A percentile compares a stretch with the other conserved stretches of the same genome.
Evolutionary conservation across 2,797 vertebrate genomes (phyloP).

Genomic region (Mormyrus proboscirostris): DNA sequence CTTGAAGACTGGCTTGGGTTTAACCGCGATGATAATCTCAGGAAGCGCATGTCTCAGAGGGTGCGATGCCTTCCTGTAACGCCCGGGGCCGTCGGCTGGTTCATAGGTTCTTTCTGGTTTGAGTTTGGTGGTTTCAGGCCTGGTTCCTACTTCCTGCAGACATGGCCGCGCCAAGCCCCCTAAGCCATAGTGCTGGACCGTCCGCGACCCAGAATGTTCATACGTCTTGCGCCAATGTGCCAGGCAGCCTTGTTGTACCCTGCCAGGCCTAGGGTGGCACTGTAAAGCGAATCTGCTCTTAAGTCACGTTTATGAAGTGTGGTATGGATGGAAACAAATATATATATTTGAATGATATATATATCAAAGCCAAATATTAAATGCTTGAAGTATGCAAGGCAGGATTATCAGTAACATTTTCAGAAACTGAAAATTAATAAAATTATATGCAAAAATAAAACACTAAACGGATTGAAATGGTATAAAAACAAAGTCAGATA

Average conservation of each 20-base stretch:
- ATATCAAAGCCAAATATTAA: not conserved
- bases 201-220: not conserved
- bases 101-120: not conserved
- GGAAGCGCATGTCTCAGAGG: not conserved
- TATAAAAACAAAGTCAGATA: not conserved
- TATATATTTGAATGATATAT: not conserved
- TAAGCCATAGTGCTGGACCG: not conserved
- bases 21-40: not conserved
- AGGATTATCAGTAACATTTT: not conserved
- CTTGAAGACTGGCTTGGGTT: not conserved
- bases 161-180: not conserved
- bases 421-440: not conserved
- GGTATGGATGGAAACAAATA: not conserved
- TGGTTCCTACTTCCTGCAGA: not conserved
- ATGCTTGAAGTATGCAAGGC: not conserved
- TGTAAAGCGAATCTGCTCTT: not conserved
- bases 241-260: not conserved
- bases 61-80: not conserved
- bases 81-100: not conserved
- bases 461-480: not conserved
- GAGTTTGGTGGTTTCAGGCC: not conserved
- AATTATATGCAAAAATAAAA: not conserved
- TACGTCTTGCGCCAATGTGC: not conserved
- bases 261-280: not conserved
- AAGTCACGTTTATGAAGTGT: not conserved